Evolutionary conservation across 2,797 vertebrate species (phyloP), one percentile per base, ranked within the genome.

Genomic region (Salarias fasciatus): DNA sequence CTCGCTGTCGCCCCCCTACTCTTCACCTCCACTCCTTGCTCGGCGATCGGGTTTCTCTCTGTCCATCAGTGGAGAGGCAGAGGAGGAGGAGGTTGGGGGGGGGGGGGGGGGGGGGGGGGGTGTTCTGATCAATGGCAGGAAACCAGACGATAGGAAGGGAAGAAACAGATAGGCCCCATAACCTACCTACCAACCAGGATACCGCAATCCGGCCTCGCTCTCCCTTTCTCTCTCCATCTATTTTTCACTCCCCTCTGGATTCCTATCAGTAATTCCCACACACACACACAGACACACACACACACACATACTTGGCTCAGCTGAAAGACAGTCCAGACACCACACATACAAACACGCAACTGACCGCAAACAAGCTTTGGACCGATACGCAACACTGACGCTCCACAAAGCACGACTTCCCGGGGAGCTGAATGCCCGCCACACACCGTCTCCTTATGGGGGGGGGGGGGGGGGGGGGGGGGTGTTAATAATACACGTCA

Each of bases 51-150:
- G 89, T 98, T 98, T 95, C 96, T 91, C 92, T 94, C 93, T 91
- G 93, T 92, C 95, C 94, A 95, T 96, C 95, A 95, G 92, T 89
- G 92, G 89, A 93, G 90, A 74, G 73, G 91, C 73, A 69, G 78
- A 70, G 67, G 78, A 86, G 91, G 91, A 91, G 90, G 90, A 89
- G 73, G 78, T 70, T 67, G 78, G 87, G 91, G 91, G 78, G 70
- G 67, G 78, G 87, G 91, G 91, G 91, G 90, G 90, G 89, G 90
- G 93, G 90, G 94, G 79, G 81, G 81, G 72, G 72, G 72, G 72
- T 89, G 69, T 93, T 93, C 94, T 97, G 96, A 98, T 98, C 96
- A 97, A 96, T 96, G 95, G 91, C 96, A 97, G 96, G 96, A 98
- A 98, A 96, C 94, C 87, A 91, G 92, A 87, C 91, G 93, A 96